phyloP scores from a whole-genome alignment of 35 echinoderm and acorn worm genomes.

The Ophioderma brevispina region DNA sequence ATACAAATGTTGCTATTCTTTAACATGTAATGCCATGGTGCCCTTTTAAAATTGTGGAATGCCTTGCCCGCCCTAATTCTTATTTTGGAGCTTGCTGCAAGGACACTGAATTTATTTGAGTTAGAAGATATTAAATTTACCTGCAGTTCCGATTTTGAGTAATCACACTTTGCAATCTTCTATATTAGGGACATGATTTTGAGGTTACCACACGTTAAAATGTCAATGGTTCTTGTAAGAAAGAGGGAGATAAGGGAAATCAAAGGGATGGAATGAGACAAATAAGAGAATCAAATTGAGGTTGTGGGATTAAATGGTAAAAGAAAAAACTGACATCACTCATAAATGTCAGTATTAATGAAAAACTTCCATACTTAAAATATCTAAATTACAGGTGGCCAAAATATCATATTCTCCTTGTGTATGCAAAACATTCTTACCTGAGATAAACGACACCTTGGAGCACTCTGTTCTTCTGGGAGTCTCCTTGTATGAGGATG shows the following conservation, averaged over 20 bases:
- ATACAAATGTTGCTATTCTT: not conserved
- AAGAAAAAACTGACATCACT: not conserved
- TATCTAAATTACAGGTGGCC: not conserved
- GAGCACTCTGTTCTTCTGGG: not conserved
- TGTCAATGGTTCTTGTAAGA: too few species aligned
- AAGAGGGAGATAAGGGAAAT: too few species aligned
- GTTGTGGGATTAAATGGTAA: not conserved
- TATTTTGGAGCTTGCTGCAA: not conserved
- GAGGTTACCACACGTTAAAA: too few species aligned
- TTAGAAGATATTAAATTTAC: not conserved
- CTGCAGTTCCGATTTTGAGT: too few species aligned
- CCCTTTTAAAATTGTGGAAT: not conserved
- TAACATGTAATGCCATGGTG: not conserved
- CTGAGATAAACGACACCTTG: not conserved
- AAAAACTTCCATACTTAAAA: not conserved
- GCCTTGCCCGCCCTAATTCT: too few species aligned
- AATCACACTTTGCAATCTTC: too few species aligned
- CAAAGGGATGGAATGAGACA: too few species aligned
- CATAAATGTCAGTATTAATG: not conserved
- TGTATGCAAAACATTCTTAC: not conserved
- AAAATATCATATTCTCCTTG: not conserved
- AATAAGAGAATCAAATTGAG: too few species aligned
- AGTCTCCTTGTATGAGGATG: not conserved
- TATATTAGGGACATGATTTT: too few species aligned
- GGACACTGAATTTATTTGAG: not conserved